Conservation (phyloP, 2,797 vertebrate species). For the Scolopax rusticola region DNA sequence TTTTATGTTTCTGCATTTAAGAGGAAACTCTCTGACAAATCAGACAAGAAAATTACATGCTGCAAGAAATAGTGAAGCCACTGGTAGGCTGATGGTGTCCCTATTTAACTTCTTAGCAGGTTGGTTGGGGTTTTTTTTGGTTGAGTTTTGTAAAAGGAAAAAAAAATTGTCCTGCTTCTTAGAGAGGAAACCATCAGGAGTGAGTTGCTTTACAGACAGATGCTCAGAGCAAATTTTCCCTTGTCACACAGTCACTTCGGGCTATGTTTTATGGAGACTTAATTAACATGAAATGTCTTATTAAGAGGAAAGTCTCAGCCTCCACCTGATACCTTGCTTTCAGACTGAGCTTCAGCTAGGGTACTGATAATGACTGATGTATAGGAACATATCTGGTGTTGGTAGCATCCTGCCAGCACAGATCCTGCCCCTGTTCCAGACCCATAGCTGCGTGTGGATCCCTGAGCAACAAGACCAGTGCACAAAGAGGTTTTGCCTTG, state of each 20-base stretch:
- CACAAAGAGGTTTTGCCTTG: not conserved
- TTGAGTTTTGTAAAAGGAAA: not conserved
- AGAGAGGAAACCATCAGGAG: not conserved
- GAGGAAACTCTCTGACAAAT: constrained; percentile 55
- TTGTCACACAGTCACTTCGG: not conserved
- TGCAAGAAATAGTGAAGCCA: constrained; percentile 54
- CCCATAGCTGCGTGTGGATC: fast-evolving
- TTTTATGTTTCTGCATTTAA: constrained; percentile 11
- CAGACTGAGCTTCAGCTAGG: not conserved
- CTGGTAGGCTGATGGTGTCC: constrained; percentile 33
- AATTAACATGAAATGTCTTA: not conserved
- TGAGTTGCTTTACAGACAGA: not conserved
- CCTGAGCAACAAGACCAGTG: not conserved
- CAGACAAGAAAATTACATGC: constrained; percentile 66
- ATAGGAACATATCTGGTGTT: not conserved
- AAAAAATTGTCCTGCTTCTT: not conserved
- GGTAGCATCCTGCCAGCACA: not conserved
- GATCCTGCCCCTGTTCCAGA: not conserved
- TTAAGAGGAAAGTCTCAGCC: not conserved
- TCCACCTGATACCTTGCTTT: not conserved
- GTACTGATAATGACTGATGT: not conserved
- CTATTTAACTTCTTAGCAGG: constrained; percentile 21
- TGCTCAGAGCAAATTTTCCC: not conserved
- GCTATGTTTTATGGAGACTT: not conserved
- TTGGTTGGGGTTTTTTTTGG: not conserved